Evolutionary conservation across 2,888 invertebrate species (phyloP), one percentile per base, ranked within the genome.

Genomic region (Eudemis profundana): DNA sequence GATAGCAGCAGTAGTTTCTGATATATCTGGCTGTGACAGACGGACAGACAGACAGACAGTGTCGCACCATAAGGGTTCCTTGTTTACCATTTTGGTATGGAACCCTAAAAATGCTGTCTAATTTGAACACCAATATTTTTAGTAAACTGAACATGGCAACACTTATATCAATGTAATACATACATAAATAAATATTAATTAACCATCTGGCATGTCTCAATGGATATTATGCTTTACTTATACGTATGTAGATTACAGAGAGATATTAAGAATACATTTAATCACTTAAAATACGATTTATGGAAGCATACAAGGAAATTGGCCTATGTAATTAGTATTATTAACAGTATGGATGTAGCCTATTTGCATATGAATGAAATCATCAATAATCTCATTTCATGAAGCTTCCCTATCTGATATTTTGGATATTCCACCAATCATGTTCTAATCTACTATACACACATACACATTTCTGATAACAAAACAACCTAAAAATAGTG

Each of bases 401-500:
- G 7, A 29, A 44, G 29, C 44, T 42, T n/a, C 21, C 5, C 40
- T 29, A 44, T 29, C 40, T 7, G 23, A 40, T 27, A 44, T 29
- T 17, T 44, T 14, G 10, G 15, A 29, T 27, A n/a, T 17, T 15
- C 27, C 5, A 40, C 40, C 15, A 36, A 36, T 44, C 5, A 44
- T 4, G 10, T 44, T 14, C 29, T 47, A 42, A 56, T 56, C 56
- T 56, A 23, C 36, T 51, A 59, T 23, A 53, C 8, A 46, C 17
- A 44, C 29, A n/a, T n/a, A 64, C 23, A 15, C 10, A 42, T 8
- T 27, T 51, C 8, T 47, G 59, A 60, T 59, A 53, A 65, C 33
- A 51, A 38, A 38, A 47, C 60, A 65, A 60, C 53, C 60, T 65
- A 65, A 53, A 53, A 65, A 40, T 40, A 51, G n/a, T 44, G n/a